Percentiles rank a stretch among this genome's conserved stretches.
Evolutionary conservation across 2,113 vertebrate genomes (phyloP).

Genomic region (Gadus chalcogrammus): DNA sequence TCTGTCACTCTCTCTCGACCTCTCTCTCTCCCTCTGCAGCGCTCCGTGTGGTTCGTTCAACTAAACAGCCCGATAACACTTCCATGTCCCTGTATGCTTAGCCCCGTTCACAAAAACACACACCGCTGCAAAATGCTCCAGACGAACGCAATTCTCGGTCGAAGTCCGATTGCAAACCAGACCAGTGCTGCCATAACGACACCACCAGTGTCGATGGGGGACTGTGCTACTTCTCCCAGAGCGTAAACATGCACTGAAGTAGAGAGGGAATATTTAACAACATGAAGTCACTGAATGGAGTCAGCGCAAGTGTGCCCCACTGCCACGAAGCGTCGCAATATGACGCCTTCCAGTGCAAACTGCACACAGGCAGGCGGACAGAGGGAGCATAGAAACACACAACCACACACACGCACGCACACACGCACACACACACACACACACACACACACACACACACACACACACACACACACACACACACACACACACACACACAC

Average conservation of each 20-base stretch:
- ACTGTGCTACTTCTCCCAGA: constrained; percentile 16
- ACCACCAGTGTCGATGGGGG: constrained; percentile 36
- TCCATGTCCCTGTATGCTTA: constrained; percentile 15
- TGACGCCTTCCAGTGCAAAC: constrained; percentile 35
- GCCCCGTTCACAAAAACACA: no score
- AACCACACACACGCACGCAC: constrained; percentile 2
- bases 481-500: no score
- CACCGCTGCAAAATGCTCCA: no score
- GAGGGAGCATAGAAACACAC: constrained; percentile 12
- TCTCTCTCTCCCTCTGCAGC: constrained; percentile 35
- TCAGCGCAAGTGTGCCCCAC: constrained; percentile 35
- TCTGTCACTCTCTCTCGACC: no score
- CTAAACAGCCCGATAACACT: constrained; percentile 3
- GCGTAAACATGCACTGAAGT: no score
- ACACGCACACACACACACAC: background rate
- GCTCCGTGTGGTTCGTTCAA: constrained; percentile 38
- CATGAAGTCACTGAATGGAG: constrained; percentile 27
- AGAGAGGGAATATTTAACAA: constrained; percentile 27
- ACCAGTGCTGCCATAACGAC: constrained; percentile 38
- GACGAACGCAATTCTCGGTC: no score
- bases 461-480: no score
- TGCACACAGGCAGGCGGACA: background rate
- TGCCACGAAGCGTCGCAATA: constrained; percentile 69
- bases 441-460: no score
- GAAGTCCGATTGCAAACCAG: constrained; percentile 14